These are phyloP conservation scores for Nannoperca australis DNA, from an alignment of 2,797 vertebrate genomes.

Conservation along the genomic window DNA sequence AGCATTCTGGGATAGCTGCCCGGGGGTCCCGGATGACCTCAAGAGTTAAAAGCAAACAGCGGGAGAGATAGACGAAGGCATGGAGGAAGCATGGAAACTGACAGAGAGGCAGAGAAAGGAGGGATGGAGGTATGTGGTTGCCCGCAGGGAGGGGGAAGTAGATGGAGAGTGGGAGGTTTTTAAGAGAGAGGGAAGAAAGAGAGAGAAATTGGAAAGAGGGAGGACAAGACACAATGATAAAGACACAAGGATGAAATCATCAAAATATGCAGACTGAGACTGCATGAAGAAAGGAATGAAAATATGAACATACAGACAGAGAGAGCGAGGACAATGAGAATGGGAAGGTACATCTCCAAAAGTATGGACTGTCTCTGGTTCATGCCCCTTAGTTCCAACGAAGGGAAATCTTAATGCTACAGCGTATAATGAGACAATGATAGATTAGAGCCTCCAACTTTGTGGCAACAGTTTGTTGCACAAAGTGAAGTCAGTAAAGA, in stretches of 20 bases:
- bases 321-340: background rate
- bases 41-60: slow-evolving; percentile 88
- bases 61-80: slow-evolving; percentile 78
- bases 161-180: slow-evolving; percentile 29
- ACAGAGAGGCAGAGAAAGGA: slow-evolving; percentile 69
- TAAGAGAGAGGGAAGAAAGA: slow-evolving; percentile 8
- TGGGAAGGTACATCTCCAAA: background rate
- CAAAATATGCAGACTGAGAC: slow-evolving; percentile 2
- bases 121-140: slow-evolving; percentile 64
- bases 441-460: background rate
- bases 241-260: slow-evolving; percentile 2
- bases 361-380: background rate
- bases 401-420: background rate
- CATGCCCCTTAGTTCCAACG: background rate
- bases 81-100: slow-evolving; percentile 78
- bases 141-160: slow-evolving; percentile 30
- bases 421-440: background rate
- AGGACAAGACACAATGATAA: background rate
- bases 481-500: slow-evolving; percentile 2
- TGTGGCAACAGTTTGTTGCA: slow-evolving; percentile 7
- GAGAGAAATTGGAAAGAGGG: slow-evolving; percentile 1
- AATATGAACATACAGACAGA: background rate
- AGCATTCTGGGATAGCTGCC: slow-evolving; percentile 87
- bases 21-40: slow-evolving; percentile 87
- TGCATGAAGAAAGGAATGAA: background rate